Conservation (phyloP, 2,113 vertebrate genomes). For the Psittacus erithacus region DNA sequence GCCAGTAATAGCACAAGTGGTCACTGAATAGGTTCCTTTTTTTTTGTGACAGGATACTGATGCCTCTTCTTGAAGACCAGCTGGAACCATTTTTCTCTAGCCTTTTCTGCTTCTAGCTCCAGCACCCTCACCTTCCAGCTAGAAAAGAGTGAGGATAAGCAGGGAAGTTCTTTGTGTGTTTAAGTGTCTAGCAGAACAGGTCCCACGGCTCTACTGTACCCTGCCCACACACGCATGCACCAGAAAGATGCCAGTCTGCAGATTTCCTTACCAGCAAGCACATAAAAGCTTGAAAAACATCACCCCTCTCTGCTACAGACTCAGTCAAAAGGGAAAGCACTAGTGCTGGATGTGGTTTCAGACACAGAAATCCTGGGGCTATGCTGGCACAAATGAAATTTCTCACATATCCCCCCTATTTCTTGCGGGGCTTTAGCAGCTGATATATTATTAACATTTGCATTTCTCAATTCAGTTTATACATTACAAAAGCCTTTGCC, state of each 20-base stretch:
- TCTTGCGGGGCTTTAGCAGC: neutral
- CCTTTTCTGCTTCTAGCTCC: neutral
- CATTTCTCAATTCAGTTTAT: neutral
- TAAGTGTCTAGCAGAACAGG: neutral
- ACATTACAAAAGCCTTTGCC: neutral
- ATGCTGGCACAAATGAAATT: neutral
- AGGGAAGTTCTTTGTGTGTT: neutral
- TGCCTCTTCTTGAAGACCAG: neutral
- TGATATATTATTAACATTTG: neutral
- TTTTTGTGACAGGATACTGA: neutral
- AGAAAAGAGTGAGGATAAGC: neutral
- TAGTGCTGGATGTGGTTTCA: neutral
- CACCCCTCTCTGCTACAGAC: neutral
- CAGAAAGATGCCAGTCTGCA: neutral
- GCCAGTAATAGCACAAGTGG: neutral
- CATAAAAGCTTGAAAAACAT: neutral
- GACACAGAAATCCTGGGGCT: neutral
- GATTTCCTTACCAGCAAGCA: neutral
- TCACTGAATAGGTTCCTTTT: neutral
- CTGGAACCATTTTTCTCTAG: neutral
- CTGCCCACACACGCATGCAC: neutral
- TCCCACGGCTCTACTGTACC: neutral
- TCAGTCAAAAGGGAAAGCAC: neutral
- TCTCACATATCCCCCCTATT: neutral
- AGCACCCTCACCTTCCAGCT: neutral